A percentile compares a stretch with the other conserved stretches of the same genome.
These are phyloP conservation scores for Scomber scombrus DNA, from an alignment of 2,113 vertebrate species.

Conservation along the genomic window DNA sequence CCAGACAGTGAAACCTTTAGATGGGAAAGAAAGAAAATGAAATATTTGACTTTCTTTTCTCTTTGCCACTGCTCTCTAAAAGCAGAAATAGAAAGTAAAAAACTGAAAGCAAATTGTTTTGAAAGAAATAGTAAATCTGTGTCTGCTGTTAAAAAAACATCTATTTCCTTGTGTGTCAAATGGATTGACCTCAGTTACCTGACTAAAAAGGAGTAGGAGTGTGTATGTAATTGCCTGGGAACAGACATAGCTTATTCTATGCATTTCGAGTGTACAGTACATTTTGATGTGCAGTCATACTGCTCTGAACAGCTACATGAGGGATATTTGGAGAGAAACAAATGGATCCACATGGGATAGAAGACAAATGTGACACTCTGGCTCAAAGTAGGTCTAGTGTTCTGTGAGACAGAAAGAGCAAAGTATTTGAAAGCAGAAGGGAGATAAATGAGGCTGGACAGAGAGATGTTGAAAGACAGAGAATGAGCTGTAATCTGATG, in stretches of 20 bases:
- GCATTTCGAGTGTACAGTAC: not conserved
- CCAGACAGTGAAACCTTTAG: too few species aligned
- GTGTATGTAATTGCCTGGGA: not conserved
- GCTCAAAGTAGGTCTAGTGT: slow-evolving; percentile 41
- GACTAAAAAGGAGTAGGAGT: not conserved
- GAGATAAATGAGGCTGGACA: slow-evolving; percentile 54
- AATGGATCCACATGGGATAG: slow-evolving; percentile 42
- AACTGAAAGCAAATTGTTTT: slow-evolving; percentile 10
- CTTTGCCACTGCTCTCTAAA: not conserved
- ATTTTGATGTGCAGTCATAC: not conserved
- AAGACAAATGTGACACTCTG: slow-evolving; percentile 33
- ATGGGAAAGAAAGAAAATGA: not conserved
- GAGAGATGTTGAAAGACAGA: slow-evolving; percentile 61
- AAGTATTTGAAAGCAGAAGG: slow-evolving; percentile 57
- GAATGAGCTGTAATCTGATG: slow-evolving; percentile 81
- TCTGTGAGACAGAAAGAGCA: slow-evolving; percentile 20
- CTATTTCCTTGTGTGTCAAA: not conserved
- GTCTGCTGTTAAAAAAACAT: not conserved
- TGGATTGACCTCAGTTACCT: not conserved
- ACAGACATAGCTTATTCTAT: not conserved
- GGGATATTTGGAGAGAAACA: slow-evolving; percentile 32
- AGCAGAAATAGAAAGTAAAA: not conserved
- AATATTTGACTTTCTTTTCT: not conserved
- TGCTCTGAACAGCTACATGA: slow-evolving; percentile 6
- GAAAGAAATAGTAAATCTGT: not conserved